Evolutionary conservation across 2,888 invertebrate species (phyloP).

Genomic region (Drosophila colorata): DNA sequence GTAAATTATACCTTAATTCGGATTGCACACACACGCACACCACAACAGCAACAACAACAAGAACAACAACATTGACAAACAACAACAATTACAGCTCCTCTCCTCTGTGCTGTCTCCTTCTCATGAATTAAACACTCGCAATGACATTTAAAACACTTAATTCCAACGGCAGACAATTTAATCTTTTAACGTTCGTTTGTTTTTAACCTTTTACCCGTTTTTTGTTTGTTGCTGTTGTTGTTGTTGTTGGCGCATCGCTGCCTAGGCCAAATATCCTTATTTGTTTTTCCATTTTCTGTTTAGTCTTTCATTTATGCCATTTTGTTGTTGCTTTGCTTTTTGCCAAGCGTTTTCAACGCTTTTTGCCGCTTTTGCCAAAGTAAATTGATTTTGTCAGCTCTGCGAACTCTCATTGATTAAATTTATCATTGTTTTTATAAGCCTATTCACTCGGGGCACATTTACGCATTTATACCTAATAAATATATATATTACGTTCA

Average conservation of each 20-base stretch:
- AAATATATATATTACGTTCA: not conserved
- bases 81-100: slow-evolving; percentile 15
- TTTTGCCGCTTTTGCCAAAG: slow-evolving; percentile 44
- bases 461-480: slow-evolving; percentile 53
- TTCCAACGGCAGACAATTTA: slow-evolving; percentile 76
- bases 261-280: slow-evolving; percentile 68
- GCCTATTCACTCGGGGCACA: slow-evolving; percentile 16
- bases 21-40: slow-evolving; percentile 22
- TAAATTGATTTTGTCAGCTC: slow-evolving; percentile 67
- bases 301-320: slow-evolving; percentile 50
- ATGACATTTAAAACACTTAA: slow-evolving; percentile 78
- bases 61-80: slow-evolving; percentile 9
- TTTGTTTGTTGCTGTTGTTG: slow-evolving; percentile 28
- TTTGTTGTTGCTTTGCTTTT: slow-evolving; percentile 30
- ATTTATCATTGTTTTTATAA: slow-evolving; percentile 60
- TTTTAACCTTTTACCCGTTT: slow-evolving; percentile 54
- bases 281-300: slow-evolving; percentile 40
- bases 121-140: slow-evolving; percentile 76
- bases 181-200: slow-evolving; percentile 77
- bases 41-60: slow-evolving; percentile 17
- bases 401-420: slow-evolving; percentile 63
- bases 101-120: slow-evolving; percentile 4
- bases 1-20: slow-evolving; percentile 57
- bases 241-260: slow-evolving; percentile 11
- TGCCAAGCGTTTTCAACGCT: slow-evolving; percentile 29